A percentile compares a stretch with the other conserved stretches of the same genome.
Evolutionary conservation across 2,888 invertebrate genomes (phyloP).

Genomic region (Teleiodes luculella): DNA sequence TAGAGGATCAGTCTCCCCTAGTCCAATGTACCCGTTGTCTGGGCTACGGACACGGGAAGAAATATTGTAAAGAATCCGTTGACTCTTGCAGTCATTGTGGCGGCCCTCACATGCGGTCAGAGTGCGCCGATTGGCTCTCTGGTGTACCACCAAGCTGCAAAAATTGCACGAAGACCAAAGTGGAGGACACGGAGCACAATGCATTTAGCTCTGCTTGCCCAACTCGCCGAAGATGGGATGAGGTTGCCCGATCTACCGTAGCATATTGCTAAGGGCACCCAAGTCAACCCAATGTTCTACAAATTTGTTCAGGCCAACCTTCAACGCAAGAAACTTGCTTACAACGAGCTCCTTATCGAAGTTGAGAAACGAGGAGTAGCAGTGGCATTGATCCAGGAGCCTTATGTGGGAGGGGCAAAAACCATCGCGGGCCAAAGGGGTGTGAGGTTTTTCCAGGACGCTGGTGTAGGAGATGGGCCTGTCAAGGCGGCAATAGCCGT

Average conservation of each 20-base stretch:
- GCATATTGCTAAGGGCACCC: constrained; percentile 1
- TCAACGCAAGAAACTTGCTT: constrained; percentile 16
- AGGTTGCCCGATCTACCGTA: neutral
- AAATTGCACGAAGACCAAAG: neutral
- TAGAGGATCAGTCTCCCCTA: constrained; percentile 9
- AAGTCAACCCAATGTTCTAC: no score
- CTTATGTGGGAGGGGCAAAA: constrained; percentile 13
- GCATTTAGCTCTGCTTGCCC: neutral
- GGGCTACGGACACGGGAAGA: constrained; percentile 11
- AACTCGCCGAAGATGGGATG: neutral
- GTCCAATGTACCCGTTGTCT: constrained; percentile 11
- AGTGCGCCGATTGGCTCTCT: neutral
- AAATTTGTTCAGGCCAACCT: constrained; percentile 2
- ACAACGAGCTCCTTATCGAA: constrained; percentile 15
- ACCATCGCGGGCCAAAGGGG: no score
- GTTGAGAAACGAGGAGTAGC: neutral
- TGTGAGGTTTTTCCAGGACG: neutral
- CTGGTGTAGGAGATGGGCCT: constrained; percentile 2
- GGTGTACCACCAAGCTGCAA: neutral
- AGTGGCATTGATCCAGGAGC: constrained; percentile 21
- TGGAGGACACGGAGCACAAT: neutral
- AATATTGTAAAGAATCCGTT: neutral
- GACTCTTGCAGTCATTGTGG: constrained; percentile 15
- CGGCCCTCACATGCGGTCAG: constrained; percentile 4
- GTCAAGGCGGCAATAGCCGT: constrained; percentile 15